A percentile compares a stretch with the other conserved stretches of the same genome.
These are phyloP conservation scores for Agraylea sexmaculata DNA, from an alignment of 1,140 invertebrate genomes.

Conservation along the genomic window DNA sequence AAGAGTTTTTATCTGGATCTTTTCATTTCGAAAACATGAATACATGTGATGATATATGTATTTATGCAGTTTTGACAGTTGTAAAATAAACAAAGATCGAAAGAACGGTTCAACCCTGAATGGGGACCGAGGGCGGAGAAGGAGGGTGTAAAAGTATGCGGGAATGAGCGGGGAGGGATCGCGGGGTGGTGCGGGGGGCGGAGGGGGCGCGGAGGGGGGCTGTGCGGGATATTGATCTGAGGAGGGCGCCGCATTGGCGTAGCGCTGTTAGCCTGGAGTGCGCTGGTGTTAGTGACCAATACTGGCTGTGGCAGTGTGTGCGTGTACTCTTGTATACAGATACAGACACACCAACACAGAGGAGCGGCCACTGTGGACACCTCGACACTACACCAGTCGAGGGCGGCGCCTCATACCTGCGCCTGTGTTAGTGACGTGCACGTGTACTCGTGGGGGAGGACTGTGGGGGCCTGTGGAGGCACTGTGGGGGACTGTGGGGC, in stretches of 20 bases:
- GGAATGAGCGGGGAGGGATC: too few species aligned
- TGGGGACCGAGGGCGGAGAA: too few species aligned
- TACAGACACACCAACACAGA: conserved; percentile 1
- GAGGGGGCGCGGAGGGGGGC: neutral
- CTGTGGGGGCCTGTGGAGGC: conserved; percentile 21
- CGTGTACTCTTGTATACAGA: conserved; percentile 4
- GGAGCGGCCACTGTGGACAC: neutral
- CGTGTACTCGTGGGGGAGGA: too few species aligned
- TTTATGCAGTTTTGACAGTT: too few species aligned
- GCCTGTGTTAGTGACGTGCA: conserved; percentile 26
- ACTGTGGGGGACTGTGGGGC: neutral
- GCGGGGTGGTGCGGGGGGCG: neutral
- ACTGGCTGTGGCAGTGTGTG: neutral
- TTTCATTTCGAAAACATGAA: too few species aligned
- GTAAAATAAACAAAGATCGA: too few species aligned
- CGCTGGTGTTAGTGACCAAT: neutral
- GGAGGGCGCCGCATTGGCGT: neutral
- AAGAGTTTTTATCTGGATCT: too few species aligned
- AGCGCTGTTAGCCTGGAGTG: neutral
- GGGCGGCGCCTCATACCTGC: conserved; percentile 27
- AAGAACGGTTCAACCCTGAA: too few species aligned
- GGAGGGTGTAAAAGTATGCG: too few species aligned
- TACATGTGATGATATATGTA: too few species aligned
- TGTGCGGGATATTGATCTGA: neutral
- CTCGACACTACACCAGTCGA: too few species aligned